Evolutionary conservation across 2,797 vertebrate genomes (phyloP).

Genomic region (Neopelma chrysocephalum): DNA sequence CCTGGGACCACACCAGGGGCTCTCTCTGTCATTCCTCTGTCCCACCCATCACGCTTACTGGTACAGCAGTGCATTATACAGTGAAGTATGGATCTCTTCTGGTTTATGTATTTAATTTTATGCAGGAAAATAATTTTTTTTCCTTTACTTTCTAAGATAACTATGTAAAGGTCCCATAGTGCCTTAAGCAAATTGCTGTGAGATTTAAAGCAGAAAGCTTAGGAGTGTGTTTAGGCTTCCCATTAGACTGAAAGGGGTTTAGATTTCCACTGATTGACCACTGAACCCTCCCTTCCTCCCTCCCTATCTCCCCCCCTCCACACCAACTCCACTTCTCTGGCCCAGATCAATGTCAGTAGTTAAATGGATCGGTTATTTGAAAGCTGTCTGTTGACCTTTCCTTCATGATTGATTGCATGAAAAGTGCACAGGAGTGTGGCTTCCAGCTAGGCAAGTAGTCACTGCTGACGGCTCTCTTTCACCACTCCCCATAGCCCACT

Average conservation of each 20-base stretch:
- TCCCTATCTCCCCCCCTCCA: background rate
- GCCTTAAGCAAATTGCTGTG: background rate
- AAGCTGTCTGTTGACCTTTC: constrained; percentile 77
- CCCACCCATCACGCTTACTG: fast-evolving
- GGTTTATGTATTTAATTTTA: background rate
- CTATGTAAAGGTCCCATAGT: background rate
- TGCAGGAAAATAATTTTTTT: background rate
- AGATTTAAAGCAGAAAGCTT: constrained; percentile 29
- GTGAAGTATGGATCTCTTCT: background rate
- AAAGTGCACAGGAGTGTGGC: constrained; percentile 63
- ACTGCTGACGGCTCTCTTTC: constrained; percentile 59
- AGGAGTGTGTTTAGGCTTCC: constrained; percentile 41
- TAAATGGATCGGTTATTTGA: constrained; percentile 77
- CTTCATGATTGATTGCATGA: constrained; percentile 66
- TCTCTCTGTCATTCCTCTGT: background rate
- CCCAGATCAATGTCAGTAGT: constrained; percentile 73
- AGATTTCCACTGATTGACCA: constrained; percentile 68
- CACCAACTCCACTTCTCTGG: constrained; percentile 46
- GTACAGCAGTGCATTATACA: background rate
- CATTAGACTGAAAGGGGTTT: constrained; percentile 34
- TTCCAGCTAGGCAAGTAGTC: constrained; percentile 65
- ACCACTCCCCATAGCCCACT: constrained; percentile 54
- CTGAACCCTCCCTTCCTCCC: background rate
- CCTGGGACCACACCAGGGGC: background rate
- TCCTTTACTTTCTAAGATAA: background rate